These are phyloP conservation scores for Atherix ibis DNA, from an alignment of 2,888 invertebrate species.

Conservation along the genomic window DNA sequence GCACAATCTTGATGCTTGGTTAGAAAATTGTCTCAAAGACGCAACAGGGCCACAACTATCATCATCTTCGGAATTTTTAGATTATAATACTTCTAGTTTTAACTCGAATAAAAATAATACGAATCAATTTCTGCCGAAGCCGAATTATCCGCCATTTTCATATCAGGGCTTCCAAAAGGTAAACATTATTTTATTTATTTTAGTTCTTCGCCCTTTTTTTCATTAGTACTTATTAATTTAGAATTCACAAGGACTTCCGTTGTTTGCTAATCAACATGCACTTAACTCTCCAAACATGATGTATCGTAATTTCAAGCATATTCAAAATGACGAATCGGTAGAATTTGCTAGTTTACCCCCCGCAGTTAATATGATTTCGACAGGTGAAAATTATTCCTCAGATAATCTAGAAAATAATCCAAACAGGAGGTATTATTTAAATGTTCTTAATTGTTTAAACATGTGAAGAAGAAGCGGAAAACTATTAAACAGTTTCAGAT, in stretches of 20 bases:
- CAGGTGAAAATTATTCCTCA: conserved; percentile 7
- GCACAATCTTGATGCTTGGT: conserved; percentile 30
- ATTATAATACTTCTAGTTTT: conserved; percentile 25
- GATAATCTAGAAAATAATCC: conserved; percentile 10
- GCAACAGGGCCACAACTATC: conserved; percentile 26
- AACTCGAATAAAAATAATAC: conserved; percentile 12
- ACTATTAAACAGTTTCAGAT: too few species aligned
- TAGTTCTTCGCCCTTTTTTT: too few species aligned
- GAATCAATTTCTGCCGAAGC: conserved; percentile 3
- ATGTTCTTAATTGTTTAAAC: too few species aligned
- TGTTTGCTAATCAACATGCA: not conserved
- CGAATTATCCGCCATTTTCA: not conserved
- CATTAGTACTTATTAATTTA: too few species aligned
- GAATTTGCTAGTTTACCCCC: conserved; percentile 57
- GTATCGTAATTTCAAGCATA: not conserved
- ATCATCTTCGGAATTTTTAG: conserved; percentile 29
- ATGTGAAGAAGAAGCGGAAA: too few species aligned
- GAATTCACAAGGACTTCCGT: not conserved
- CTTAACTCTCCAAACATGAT: not conserved
- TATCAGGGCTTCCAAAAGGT: conserved; percentile 1
- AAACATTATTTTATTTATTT: not conserved
- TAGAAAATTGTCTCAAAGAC: conserved; percentile 31
- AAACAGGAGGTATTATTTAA: conserved; percentile 9
- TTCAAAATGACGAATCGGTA: conserved; percentile 21
- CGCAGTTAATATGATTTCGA: conserved; percentile 37